phyloP scores from a whole-genome alignment of 2,113 vertebrate genomes.

The Laticauda laticaudata region DNA sequence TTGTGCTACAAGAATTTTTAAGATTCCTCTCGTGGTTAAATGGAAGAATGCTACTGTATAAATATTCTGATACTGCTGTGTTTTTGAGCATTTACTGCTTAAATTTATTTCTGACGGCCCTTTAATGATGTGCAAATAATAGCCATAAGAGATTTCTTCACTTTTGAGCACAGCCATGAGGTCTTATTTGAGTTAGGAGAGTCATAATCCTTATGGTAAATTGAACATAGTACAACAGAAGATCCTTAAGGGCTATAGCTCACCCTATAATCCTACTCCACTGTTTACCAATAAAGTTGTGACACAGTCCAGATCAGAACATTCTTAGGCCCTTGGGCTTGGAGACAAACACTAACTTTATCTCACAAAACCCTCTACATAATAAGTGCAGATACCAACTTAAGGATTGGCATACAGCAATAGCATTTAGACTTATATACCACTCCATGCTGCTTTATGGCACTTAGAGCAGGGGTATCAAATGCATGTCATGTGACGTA shows the following conservation, averaged over 20 bases:
- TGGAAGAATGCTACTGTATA: neutral
- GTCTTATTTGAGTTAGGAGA: neutral
- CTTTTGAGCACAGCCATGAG: neutral
- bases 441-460: neutral
- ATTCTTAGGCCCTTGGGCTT: neutral
- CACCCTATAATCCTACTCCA: neutral
- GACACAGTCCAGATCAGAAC: neutral
- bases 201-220: neutral
- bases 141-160: neutral
- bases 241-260: neutral
- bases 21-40: neutral
- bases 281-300: neutral
- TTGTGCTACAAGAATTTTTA: neutral
- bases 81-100: neutral
- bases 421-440: neutral
- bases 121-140: neutral
- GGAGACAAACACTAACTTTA: neutral
- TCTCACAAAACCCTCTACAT: neutral
- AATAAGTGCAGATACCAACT: neutral
- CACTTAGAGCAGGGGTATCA: neutral
- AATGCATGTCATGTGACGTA: no score
- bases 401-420: neutral
- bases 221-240: neutral
- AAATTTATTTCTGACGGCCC: neutral
- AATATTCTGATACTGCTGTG: neutral